Conservation (phyloP, 2,113 vertebrate species). For the Hydrolagus affinis region DNA sequence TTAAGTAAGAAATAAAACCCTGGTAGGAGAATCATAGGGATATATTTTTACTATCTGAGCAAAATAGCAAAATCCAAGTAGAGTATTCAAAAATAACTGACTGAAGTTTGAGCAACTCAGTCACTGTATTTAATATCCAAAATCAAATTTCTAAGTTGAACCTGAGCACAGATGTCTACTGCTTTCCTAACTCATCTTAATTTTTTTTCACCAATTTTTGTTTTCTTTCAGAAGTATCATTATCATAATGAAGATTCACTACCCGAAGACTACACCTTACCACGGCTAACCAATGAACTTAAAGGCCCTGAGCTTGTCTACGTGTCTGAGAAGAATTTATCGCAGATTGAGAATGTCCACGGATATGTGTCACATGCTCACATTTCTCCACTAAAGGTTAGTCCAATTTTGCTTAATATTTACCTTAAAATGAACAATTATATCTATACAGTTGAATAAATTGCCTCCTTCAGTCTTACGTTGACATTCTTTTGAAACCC, state of each 20-base stretch:
- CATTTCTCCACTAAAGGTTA: constrained; percentile 93
- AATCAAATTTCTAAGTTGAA: background rate
- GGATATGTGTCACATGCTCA: constrained; percentile 90
- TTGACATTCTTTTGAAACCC: no score
- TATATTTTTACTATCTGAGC: no score
- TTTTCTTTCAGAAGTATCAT: constrained; percentile 67
- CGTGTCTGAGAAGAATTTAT: constrained; percentile 90
- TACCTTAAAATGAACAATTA: background rate
- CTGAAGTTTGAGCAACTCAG: no score
- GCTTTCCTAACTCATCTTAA: background rate
- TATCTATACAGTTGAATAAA: no score
- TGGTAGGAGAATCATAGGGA: no score
- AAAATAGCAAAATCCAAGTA: no score
- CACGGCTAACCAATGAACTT: constrained; percentile 75
- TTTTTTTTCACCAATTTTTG: constrained; percentile 25
- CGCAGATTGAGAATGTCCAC: constrained; percentile 92
- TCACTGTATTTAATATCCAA: no score
- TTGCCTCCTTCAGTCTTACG: no score
- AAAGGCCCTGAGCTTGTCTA: constrained; percentile 88
- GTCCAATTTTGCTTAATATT: constrained; percentile 34
- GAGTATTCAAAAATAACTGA: no score
- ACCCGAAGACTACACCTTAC: constrained; percentile 78
- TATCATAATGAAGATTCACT: constrained; percentile 84
- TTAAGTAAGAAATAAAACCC: no score
- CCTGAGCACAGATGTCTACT: background rate